phyloP scores from a whole-genome alignment of 2,113 vertebrate genomes.

The Anser cygnoides region DNA sequence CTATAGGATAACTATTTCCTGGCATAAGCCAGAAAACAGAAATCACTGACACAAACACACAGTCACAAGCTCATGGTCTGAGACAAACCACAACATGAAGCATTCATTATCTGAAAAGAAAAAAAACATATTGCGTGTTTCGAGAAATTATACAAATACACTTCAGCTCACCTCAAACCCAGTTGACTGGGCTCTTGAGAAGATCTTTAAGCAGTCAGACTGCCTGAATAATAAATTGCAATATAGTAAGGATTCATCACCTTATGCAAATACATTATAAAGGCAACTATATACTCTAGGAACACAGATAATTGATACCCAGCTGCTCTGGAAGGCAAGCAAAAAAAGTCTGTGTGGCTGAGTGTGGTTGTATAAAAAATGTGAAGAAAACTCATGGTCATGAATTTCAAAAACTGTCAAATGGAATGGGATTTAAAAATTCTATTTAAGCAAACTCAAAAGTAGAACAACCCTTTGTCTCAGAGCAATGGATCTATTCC shows the following conservation, averaged over 20 bases:
- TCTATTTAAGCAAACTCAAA: neutral
- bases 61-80: neutral
- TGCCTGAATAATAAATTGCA: neutral
- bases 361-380: neutral
- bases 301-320: neutral
- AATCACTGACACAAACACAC: neutral
- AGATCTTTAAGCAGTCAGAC: neutral
- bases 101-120: neutral
- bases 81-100: neutral
- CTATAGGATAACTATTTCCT: neutral
- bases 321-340: neutral
- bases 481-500: neutral
- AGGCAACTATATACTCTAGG: neutral
- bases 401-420: neutral
- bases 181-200: neutral
- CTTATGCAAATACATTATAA: neutral
- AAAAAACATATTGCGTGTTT: neutral
- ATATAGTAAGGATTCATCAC: neutral
- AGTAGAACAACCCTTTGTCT: neutral
- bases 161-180: neutral
- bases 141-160: neutral
- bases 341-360: neutral
- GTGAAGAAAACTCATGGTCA: neutral
- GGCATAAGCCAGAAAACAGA: neutral
- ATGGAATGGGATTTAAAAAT: neutral